Evolutionary conservation across 1,140 invertebrate species (phyloP).

Genomic region (Drosophila repletoides): DNA sequence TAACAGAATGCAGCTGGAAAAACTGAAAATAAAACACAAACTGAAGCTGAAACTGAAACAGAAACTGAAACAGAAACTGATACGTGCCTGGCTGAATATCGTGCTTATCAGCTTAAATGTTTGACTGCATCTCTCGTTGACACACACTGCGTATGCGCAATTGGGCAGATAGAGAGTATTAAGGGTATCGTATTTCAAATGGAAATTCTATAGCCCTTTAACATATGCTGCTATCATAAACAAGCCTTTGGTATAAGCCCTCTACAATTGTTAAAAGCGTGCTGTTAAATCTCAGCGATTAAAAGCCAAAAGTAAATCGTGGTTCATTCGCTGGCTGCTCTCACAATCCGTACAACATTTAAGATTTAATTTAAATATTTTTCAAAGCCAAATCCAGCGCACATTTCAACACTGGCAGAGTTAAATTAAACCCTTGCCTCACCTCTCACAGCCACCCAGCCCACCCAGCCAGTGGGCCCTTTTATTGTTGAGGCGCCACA

Average conservation of each 20-base stretch:
- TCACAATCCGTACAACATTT: conserved; percentile 48
- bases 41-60: conserved; percentile 2
- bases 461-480: background rate
- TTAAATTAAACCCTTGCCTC: conserved; percentile 20
- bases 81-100: conserved; percentile 40
- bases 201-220: no score
- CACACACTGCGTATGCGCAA: conserved; percentile 38
- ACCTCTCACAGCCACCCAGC: background rate
- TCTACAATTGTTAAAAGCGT: background rate
- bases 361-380: conserved; percentile 71
- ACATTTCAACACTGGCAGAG: conserved; percentile 18
- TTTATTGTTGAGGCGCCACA: background rate
- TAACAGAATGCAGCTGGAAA: background rate
- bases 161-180: conserved; percentile 9
- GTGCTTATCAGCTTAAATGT: conserved; percentile 35
- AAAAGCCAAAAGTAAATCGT: conserved; percentile 33
- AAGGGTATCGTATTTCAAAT: no score
- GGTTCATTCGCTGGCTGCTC: conserved; percentile 13
- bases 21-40: background rate
- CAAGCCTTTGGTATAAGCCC: background rate
- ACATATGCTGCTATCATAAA: no score
- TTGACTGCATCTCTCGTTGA: conserved; percentile 38
- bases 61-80: conserved; percentile 12
- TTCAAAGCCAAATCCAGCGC: conserved; percentile 34
- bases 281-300: conserved; percentile 39